Base-by-base conservation (phyloP, 2,888 invertebrate species). In the Pyrrhia umbra region DNA sequence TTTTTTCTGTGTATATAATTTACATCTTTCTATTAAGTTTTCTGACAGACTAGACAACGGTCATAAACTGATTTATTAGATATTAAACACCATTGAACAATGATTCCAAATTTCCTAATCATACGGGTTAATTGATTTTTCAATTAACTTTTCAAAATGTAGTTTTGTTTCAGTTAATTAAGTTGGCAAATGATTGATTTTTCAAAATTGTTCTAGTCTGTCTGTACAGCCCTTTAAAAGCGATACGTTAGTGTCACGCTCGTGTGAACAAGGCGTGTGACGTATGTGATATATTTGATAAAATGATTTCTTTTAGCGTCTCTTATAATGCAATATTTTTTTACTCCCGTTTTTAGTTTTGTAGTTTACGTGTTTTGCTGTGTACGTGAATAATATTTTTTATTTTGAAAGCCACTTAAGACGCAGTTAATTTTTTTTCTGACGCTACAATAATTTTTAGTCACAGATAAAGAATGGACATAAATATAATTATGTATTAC, bases 201-300 rank as follows among this genome's bases (percentile, higher is more conserved):
- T 8, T 42, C 20, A 5, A 34, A 39, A 37, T 21, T 37, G n/a
- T n/a, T n/a, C 5, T 6, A 13, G 40, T 40, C 45, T 50, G 42
- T 51, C 45, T 57, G 50, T 15, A 39, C 34, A 25, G 10, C 16
- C n/a, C 3, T 50, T 21, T 43, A 18, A 6, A 20, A 67, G 70
- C 71, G 63, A 58, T 21, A 23, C 62, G 25, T 60, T 30, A 57
- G 60, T 69, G 52, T 76, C 20, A 57, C 21, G 64, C 39, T 16
- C 8, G 57, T 57, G 37, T 9, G 34, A 73, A 55, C 68, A 52
- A 43, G 64, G 49, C 50, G 20, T 54, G 69, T 80, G 77, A 76
- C 68, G 71, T 77, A 60, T 80, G 79, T 80, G 79, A 80, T 80
- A 80, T 80, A 77, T 72, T 72, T 76, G 68, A 73, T 60, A 68